Evolutionary conservation across 2,888 invertebrate species (phyloP).

Genomic region (Ophion obscuratus): DNA sequence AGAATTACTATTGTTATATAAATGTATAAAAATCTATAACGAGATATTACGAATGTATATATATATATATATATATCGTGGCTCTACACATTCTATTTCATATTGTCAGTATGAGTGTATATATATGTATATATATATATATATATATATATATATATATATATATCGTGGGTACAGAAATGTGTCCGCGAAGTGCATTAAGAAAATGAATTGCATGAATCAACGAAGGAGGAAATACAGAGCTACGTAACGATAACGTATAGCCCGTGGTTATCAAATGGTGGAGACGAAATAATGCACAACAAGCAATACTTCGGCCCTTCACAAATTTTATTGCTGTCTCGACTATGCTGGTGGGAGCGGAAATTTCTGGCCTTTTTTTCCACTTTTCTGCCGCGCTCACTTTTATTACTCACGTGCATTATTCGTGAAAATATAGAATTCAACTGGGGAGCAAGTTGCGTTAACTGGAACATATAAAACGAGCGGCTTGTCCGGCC

Average conservation of each 20-base stretch:
- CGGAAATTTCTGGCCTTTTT: conserved; percentile 26
- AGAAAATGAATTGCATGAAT: conserved; percentile 57
- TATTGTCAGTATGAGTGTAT: neutral
- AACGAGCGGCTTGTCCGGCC: conserved; percentile 2
- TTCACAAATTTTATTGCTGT: conserved; percentile 51
- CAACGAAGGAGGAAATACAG: conserved; percentile 21
- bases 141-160: neutral
- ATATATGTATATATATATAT: neutral
- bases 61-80: too few species aligned
- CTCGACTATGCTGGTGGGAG: conserved; percentile 16
- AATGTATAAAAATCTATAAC: too few species aligned
- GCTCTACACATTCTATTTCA: too few species aligned
- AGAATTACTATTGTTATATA: too few species aligned
- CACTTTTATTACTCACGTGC: conserved; percentile 59
- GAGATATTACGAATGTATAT: too few species aligned
- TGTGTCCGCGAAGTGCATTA: conserved; percentile 16
- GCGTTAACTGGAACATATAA: conserved; percentile 55
- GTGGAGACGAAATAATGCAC: conserved; percentile 44
- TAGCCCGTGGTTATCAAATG: conserved; percentile 48
- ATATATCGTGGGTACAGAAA: neutral
- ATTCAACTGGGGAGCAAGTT: neutral
- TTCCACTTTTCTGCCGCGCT: conserved; percentile 39
- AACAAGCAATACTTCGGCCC: conserved; percentile 52
- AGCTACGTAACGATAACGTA: conserved; percentile 29
- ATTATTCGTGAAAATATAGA: conserved; percentile 49